Evolutionary conservation across 2,797 vertebrate genomes (phyloP).

Genomic region (Chelon labrosus): DNA sequence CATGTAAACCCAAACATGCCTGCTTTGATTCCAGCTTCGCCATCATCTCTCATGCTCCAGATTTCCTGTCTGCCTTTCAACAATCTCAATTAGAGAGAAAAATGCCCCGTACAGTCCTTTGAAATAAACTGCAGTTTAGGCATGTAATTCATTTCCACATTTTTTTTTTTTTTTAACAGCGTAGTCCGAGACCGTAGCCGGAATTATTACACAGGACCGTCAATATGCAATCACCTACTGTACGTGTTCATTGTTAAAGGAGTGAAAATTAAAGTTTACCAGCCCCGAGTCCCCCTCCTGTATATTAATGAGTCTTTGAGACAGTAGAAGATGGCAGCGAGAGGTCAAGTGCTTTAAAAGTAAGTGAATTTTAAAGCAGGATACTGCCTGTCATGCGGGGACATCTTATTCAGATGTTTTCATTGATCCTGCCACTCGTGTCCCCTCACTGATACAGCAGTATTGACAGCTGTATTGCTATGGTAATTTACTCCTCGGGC

Average conservation of each 20-base stretch:
- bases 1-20: not conserved
- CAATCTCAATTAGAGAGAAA: not conserved
- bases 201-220: slow-evolving; percentile 4
- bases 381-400: slow-evolving; percentile 55
- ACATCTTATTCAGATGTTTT: slow-evolving; percentile 75
- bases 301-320: slow-evolving; percentile 61
- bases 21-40: not conserved
- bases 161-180: not conserved
- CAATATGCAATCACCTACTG: slow-evolving; percentile 21
- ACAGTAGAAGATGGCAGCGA: slow-evolving; percentile 44
- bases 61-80: not conserved
- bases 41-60: not conserved
- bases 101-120: not conserved
- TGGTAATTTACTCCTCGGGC: slow-evolving; percentile 79
- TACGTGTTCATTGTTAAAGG: slow-evolving; percentile 36
- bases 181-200: not conserved
- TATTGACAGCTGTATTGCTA: slow-evolving; percentile 84
- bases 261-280: slow-evolving; percentile 57
- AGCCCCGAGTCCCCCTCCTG: slow-evolving; percentile 27
- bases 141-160: slow-evolving; percentile 5
- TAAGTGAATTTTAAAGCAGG: slow-evolving; percentile 73
- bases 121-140: no score
- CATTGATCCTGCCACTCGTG: slow-evolving; percentile 79
- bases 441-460: slow-evolving; percentile 71
- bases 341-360: slow-evolving; percentile 68